Percentiles rank a stretch among this genome's conserved stretches.
Conservation (phyloP, 1,140 invertebrate species). For the Drosophila orosa region DNA sequence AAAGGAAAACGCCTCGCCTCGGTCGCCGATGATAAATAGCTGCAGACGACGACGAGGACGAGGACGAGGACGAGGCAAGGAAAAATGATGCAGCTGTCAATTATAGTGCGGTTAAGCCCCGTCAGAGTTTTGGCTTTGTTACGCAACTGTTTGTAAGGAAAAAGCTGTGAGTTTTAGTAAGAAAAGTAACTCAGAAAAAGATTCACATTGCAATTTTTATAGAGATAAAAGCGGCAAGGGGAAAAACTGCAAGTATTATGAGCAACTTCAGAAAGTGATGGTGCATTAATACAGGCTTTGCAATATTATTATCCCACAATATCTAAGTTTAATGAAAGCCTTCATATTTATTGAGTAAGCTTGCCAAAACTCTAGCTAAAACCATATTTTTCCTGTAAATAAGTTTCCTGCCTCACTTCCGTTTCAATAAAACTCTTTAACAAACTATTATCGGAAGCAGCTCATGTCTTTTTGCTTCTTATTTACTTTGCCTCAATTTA, state of each 20-base stretch:
- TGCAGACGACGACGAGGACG: slow-evolving; percentile 18
- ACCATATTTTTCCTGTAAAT: neutral
- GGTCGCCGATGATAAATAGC: slow-evolving; percentile 50
- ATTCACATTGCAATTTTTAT: slow-evolving; percentile 4
- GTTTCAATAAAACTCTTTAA: slow-evolving; percentile 2
- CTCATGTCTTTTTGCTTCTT: neutral
- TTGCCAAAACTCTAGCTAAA: neutral
- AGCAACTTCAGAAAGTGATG: neutral
- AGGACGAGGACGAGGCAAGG: slow-evolving; percentile 19
- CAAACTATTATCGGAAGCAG: neutral
- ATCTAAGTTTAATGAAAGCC: neutral
- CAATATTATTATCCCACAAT: neutral
- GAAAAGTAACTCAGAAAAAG: neutral
- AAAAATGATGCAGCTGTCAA: slow-evolving; percentile 54
- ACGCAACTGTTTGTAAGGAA: neutral
- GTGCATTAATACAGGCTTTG: neutral
- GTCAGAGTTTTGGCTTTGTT: slow-evolving; percentile 17
- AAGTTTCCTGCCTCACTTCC: neutral
- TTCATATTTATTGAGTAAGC: neutral
- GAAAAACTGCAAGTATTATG: neutral
- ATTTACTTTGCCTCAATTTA: slow-evolving; percentile 1
- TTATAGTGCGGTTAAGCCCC: slow-evolving; percentile 21
- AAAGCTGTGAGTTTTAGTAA: neutral
- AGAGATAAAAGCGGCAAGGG: neutral
- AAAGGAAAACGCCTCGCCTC: slow-evolving; percentile 18